phyloP scores from a whole-genome alignment of 2,113 vertebrate species.

The Odontophorus gujanensis region DNA sequence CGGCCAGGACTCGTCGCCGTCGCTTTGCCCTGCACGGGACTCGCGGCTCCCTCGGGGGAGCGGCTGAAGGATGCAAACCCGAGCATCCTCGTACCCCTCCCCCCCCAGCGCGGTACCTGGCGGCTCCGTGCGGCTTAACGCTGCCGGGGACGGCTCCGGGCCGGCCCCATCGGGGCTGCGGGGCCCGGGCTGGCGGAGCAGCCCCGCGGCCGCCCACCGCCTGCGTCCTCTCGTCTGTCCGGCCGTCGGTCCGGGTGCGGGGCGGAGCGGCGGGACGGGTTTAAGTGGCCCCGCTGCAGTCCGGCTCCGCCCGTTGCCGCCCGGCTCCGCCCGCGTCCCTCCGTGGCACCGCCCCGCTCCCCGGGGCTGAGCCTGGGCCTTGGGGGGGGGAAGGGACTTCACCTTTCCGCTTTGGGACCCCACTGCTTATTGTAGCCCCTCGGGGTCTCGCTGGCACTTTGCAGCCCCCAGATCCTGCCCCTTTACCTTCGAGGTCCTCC shows the following conservation, averaged over 20 bases:
- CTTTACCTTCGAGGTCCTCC: too few species aligned
- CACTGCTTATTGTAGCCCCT: neutral
- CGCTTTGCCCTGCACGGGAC: too few species aligned
- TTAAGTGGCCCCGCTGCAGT: too few species aligned
- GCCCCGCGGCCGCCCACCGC: neutral
- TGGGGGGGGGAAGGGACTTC: too few species aligned
- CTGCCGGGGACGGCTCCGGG: neutral
- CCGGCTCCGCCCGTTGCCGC: too few species aligned
- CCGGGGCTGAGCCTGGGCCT: too few species aligned
- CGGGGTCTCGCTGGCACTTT: fast-evolving
- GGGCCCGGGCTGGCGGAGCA: neutral
- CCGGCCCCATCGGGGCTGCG: neutral
- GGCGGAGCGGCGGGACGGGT: neutral
- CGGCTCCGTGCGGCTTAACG: neutral
- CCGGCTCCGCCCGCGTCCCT: too few species aligned
- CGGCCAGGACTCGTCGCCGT: too few species aligned
- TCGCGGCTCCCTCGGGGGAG: too few species aligned
- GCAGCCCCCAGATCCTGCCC: too few species aligned
- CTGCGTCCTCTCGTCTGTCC: neutral
- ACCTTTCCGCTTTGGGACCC: neutral
- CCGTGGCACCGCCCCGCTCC: too few species aligned
- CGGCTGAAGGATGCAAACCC: too few species aligned
- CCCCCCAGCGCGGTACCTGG: neutral
- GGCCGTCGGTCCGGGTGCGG: neutral
- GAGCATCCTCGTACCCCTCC: neutral